Conservation (phyloP, 2,113 vertebrate genomes). For the Dicentrarchus labrax region DNA sequence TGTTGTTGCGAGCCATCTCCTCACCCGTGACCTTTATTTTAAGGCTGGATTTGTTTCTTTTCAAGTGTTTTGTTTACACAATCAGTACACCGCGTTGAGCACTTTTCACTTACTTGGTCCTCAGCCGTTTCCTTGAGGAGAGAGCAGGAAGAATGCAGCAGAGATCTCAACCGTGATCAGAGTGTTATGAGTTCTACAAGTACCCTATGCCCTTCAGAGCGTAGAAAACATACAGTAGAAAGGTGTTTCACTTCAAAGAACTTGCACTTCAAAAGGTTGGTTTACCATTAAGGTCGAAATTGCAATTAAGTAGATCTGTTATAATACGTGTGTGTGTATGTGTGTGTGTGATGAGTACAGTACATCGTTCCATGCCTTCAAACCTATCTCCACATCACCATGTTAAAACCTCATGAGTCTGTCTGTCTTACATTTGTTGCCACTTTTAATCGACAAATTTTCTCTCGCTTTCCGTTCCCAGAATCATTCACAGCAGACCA, state of each 20-base stretch:
- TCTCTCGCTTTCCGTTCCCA: conserved; percentile 57
- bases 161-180: neutral
- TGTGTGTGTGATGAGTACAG: neutral
- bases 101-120: neutral
- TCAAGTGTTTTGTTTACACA: neutral
- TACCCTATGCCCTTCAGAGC: neutral
- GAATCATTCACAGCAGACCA: conserved; percentile 98
- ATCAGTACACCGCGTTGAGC: neutral
- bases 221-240: neutral
- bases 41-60: neutral
- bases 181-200: neutral
- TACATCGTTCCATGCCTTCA: no score
- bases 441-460: conserved; percentile 3
- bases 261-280: neutral
- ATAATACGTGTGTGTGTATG: neutral
- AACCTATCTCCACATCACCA: neutral
- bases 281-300: neutral
- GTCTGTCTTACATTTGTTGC: neutral
- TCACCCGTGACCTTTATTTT: neutral
- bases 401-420: neutral
- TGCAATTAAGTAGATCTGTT: neutral
- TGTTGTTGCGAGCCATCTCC: neutral
- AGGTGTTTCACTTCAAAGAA: neutral
- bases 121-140: neutral
- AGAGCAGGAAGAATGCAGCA: neutral